These are phyloP conservation scores for Zaprionus ghesquierei DNA, from an alignment of 1,140 invertebrate species.

Conservation along the genomic window DNA sequence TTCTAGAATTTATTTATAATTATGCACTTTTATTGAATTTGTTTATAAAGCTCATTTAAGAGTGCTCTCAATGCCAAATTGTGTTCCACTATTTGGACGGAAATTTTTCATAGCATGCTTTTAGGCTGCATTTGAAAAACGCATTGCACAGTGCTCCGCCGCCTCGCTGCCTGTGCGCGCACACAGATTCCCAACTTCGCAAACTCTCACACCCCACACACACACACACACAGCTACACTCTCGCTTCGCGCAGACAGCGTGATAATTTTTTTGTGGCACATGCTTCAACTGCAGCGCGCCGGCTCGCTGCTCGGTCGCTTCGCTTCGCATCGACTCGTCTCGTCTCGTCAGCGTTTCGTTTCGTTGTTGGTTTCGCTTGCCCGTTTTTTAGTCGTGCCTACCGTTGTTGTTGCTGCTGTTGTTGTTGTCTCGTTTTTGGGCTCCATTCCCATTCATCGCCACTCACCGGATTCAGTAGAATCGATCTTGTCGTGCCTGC, in stretches of 20 bases:
- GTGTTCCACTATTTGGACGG: too few species aligned
- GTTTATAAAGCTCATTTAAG: too few species aligned
- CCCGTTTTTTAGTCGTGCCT: slow-evolving; percentile 42
- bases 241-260: slow-evolving; percentile 17
- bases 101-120: background rate
- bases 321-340: background rate
- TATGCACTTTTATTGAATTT: too few species aligned
- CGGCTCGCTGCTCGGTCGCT: slow-evolving; percentile 18
- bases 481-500: slow-evolving; percentile 79
- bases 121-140: background rate
- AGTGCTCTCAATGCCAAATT: too few species aligned
- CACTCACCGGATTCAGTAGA: slow-evolving; percentile 67
- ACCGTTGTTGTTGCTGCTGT: slow-evolving; percentile 6
- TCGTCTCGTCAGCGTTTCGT: slow-evolving; percentile 15
- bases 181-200: background rate
- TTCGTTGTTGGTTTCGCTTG: slow-evolving; percentile 37
- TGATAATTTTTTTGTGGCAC: slow-evolving; percentile 55
- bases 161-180: background rate
- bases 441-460: slow-evolving; percentile 44
- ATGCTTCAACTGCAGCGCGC: slow-evolving; percentile 26
- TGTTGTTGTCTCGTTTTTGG: slow-evolving; percentile 30
- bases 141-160: background rate
- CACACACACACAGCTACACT: slow-evolving; percentile 5
- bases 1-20: too few species aligned
- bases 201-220: background rate